Base-by-base conservation (phyloP, 2,888 invertebrate species). In the Ichneumon xanthorius region DNA sequence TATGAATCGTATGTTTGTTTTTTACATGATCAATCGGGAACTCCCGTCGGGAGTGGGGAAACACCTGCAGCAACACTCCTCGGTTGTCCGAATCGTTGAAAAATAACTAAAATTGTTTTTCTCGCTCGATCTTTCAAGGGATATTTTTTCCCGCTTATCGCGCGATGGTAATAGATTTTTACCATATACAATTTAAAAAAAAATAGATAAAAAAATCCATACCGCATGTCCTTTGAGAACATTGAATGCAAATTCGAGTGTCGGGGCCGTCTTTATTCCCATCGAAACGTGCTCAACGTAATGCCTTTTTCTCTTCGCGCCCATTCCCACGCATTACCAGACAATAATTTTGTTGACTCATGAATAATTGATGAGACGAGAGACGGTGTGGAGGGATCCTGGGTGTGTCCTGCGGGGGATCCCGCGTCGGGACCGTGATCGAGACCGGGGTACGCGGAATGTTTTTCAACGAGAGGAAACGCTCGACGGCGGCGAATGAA, bases 331-430 rank as follows among this genome's bases (percentile, higher is more conserved):
- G 72, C 78, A 82, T 78, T 53, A 67, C 68, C 78, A 67, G 82
- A 82, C 73, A 73, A 78, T 78, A 82, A 73, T 83, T 79, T 75
- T 71, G 83, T 73, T 73, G 73, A 63, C 45, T 63, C 48, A 78
- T 79, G 83, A 83, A 83, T 83, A 79, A 83, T 83, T 73, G 72
- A 79, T 83, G 83, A 79, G 73, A 37, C 40, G 58, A 48, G 40
- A 4, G 33, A 55, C 14, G 14, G 45, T 14, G 4, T 45, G 16
- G 33, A 30, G 61, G 30, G 61, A 30, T 16, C 33, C 16, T 30
- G 50, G 72, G 40, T 53, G 63, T 65, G 48, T 48, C 16, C 45
- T 26, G 70, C 75, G 40, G 40, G 50, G 67, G 48, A 53, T 53
- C 53, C 63, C 37, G 37, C 40, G 67, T 50, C 40, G 48, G 76